Base-by-base conservation (phyloP, 64 coral and sea anemone genomes). In the Hydrozoanthus tunicans region DNA sequence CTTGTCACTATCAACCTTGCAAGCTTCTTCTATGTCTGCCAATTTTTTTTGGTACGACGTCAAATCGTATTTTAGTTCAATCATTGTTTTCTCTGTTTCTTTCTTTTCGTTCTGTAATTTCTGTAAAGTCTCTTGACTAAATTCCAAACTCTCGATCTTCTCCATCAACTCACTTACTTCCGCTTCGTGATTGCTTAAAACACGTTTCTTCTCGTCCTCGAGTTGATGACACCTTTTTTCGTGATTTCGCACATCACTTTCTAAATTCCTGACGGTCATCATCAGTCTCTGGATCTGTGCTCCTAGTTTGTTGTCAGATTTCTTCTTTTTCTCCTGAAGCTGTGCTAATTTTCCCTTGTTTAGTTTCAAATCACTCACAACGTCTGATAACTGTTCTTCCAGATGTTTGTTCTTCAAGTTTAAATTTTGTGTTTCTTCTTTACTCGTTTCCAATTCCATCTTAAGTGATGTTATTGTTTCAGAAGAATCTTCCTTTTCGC, bases 271-370 rank as follows among this genome's bases (percentile, higher is more conserved):
- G 8, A 88, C 69, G 5, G 67, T 59, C 84, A 88, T 88, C 84
- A 88, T 88, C 73, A 88, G 84, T 17, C 84, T 88, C 24, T 88
- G 84, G 57, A 88, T 88, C 74, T 88, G 84, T 73, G 84, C 84
- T 32, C 84, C 84, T 11, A 88, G 56, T 74, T 88, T 88, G 14
- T 88, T 88, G 20, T 88, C 84, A 13, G 84, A 88, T 73, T 88
- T 88, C 56, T 88, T 88, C 55, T 88, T 88, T 56, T 88, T 88
- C 74, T 88, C 84, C 69, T 88, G 84, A 88, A 88, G 68, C 70
- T 88, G 68, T 14, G 56, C 5, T 24, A 88, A 88, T 60, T 88
- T 88, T 20, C 69, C 59, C 12, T 88, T 88, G 56, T 26, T 88
- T 17, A 70, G 14, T 23, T 88, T 88, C 1, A 88, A 24, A 12